Evolutionary conservation across 1,140 invertebrate species (phyloP).

Genomic region (Heliconius hewitsoni): DNA sequence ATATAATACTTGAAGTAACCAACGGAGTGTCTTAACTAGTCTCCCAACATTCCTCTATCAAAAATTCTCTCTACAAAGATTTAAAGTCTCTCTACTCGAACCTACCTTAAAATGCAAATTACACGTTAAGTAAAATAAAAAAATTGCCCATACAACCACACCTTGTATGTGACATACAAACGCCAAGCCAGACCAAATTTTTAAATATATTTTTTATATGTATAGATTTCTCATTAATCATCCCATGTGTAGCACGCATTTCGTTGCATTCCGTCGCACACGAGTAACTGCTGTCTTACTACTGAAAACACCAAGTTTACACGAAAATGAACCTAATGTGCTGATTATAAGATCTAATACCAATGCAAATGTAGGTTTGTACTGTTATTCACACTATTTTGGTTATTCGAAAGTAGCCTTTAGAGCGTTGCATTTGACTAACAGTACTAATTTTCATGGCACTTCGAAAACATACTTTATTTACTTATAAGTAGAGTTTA

Average conservation of each 20-base stretch:
- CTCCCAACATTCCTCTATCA: no score
- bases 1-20: no score
- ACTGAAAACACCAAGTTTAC: neutral
- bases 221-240: slow-evolving; percentile 13
- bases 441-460: slow-evolving; percentile 17
- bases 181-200: neutral
- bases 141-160: neutral
- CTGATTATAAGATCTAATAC: slow-evolving; percentile 22
- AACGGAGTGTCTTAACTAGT: no score
- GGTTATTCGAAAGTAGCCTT: slow-evolving; percentile 40
- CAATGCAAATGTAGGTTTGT: slow-evolving; percentile 23
- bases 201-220: neutral
- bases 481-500: slow-evolving; percentile 1
- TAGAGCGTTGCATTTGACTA: slow-evolving; percentile 31
- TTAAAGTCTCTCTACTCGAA: no score
- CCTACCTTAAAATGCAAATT: no score
- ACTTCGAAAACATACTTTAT: slow-evolving; percentile 17
- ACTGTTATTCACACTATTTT: slow-evolving; percentile 21
- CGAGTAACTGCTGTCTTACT: slow-evolving; percentile 59
- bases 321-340: slow-evolving; percentile 38
- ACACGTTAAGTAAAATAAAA: no score
- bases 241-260: slow-evolving; percentile 10
- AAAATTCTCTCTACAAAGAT: no score
- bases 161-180: slow-evolving; percentile 4
- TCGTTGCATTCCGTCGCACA: slow-evolving; percentile 57